Percentiles rank a stretch among this genome's conserved stretches.
These are phyloP conservation scores for Diplodus sargus DNA, from an alignment of 2,797 vertebrate genomes.

Conservation along the genomic window DNA sequence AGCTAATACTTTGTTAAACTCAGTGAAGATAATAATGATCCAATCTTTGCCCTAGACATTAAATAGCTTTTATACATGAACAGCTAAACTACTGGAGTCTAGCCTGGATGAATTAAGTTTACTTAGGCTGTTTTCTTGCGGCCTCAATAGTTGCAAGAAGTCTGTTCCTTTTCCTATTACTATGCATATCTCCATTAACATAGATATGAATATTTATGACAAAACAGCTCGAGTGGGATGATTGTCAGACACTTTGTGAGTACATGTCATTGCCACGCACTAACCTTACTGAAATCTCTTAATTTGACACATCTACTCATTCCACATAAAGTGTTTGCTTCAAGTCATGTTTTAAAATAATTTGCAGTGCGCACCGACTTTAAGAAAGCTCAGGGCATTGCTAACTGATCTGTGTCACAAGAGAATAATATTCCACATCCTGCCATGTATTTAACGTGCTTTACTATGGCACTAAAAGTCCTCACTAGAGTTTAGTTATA, in stretches of 20 bases:
- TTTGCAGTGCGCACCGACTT: background rate
- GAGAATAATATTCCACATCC: background rate
- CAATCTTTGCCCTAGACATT: background rate
- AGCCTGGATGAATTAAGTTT: background rate
- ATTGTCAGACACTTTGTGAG: conserved; percentile 6
- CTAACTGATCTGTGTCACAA: conserved; percentile 10
- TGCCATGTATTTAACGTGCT: conserved; percentile 4
- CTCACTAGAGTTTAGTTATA: too few species aligned
- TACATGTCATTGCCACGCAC: background rate
- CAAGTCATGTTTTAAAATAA: conserved; percentile 20
- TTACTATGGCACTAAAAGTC: background rate
- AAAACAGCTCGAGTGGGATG: background rate
- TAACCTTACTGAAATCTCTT: background rate
- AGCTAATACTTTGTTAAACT: background rate
- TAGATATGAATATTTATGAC: conserved; percentile 3
- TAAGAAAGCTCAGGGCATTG: conserved; percentile 2
- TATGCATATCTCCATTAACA: background rate
- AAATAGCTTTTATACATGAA: background rate
- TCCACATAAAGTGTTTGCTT: conserved; percentile 16
- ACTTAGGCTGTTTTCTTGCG: background rate
- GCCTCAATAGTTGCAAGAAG: background rate
- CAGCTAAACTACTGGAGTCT: background rate
- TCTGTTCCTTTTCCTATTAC: background rate
- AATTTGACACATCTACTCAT: background rate
- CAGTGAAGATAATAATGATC: conserved; percentile 7